Evolutionary conservation across 2,113 vertebrate species (phyloP), one percentile per base, ranked within the genome.

Genomic region (Chroicocephalus ridibundus): DNA sequence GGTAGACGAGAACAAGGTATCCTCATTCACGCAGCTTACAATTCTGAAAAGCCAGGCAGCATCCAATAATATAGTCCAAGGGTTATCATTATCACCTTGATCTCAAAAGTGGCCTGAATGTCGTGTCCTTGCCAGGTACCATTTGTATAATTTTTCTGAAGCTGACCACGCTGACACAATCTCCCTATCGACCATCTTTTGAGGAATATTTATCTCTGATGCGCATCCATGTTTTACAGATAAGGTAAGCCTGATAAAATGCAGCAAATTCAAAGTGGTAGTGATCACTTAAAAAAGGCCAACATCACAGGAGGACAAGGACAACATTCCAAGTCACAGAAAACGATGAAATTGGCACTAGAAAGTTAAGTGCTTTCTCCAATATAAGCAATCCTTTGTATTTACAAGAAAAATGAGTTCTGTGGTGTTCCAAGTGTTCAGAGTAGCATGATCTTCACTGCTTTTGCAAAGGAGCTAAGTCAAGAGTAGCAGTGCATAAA

Each of bases 331-430:
- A 70, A 87, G 52, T 31, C 82, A 49, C 51, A 58, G 32, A 93
- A 90, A 86, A 83, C 0, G 4, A 90, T 17, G 42, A 88, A 84
- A 60, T 68, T 92, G 70, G 83, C 86, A 62, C 34, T 54, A 36
- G 74, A 69, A 96, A 95, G n/a, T 10, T 2, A 85, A 96, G 42
- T 25, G 66, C 51, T 79, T 70, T 58, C 70, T 64, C 74, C 70
- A 54, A 44, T 61, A 91, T 66, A 93, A 94, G 64, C 18, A 94
- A 82, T 57, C 92, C 66, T 94, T 94, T 88, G 91, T 96, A 82
- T 88, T 86, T 82, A 69, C 65, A n/a, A 77, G 81, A 58, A 82
- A 92, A 94, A 82, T 5, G 5, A 77, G 64, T 91, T 93, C 44
- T 71, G 65, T 27, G 65, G 62, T 69, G 54, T 31, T 89, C 64